Evolutionary conservation across 2,113 vertebrate genomes (phyloP).

Genomic region (Nesoenas mayeri): DNA sequence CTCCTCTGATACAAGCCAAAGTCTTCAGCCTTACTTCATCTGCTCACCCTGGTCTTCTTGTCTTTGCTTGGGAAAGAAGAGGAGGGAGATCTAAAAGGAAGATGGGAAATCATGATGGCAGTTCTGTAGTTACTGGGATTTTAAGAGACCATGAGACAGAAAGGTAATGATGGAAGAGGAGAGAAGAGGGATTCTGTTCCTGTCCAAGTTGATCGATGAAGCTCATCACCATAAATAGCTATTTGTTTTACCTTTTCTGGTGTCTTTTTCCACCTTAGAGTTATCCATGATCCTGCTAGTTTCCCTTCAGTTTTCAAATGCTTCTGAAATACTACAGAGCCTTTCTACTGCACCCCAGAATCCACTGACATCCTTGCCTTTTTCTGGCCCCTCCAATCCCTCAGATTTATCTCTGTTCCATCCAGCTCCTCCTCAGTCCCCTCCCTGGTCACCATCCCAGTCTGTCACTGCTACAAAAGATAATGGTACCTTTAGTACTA

Average conservation of each 20-base stretch:
- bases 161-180: neutral
- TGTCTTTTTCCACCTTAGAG: neutral
- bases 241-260: neutral
- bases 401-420: neutral
- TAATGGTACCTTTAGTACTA: neutral
- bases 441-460: fast-evolving
- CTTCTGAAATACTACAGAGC: neutral
- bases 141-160: neutral
- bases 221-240: neutral
- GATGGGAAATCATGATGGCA: neutral
- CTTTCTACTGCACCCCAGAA: neutral
- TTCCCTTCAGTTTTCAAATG: neutral
- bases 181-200: neutral
- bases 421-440: neutral
- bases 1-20: neutral
- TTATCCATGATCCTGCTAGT: neutral
- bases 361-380: neutral
- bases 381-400: neutral
- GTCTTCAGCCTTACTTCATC: neutral
- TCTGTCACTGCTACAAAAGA: neutral
- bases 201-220: neutral
- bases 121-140: neutral
- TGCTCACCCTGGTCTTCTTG: neutral
- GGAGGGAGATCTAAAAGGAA: neutral
- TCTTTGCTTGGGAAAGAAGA: neutral